A percentile compares a stretch with the other conserved stretches of the same genome.
phyloP scores from a whole-genome alignment of 92 coral and sea anemone genomes.

The Palythoa heliodiscus region DNA sequence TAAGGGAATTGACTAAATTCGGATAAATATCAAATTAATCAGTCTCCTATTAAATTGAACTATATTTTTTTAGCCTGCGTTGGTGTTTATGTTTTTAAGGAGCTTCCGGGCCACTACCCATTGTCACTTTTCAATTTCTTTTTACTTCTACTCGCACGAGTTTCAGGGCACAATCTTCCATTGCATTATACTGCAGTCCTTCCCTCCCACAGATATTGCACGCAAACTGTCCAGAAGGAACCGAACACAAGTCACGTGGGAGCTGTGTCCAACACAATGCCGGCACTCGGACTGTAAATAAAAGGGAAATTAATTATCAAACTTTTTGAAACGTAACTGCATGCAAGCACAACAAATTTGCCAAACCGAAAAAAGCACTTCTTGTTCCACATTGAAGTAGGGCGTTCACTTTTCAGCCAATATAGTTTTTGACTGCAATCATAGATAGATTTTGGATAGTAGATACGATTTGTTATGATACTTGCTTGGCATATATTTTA shows the following conservation, averaged over 20 bases:
- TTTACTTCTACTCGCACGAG: background rate
- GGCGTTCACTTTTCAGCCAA: too few relatives aligned
- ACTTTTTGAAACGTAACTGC: background rate
- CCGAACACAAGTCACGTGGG: constrained; percentile 72
- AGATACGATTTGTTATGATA: too few relatives aligned
- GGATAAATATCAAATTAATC: too few relatives aligned
- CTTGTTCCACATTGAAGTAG: too few relatives aligned
- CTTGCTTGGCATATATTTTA: too few relatives aligned
- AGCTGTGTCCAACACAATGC: constrained; percentile 65
- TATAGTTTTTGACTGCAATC: too few relatives aligned
- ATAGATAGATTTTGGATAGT: too few relatives aligned
- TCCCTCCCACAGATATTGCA: constrained; percentile 65
- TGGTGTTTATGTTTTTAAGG: background rate
- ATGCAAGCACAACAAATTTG: background rate
- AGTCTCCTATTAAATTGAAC: background rate
- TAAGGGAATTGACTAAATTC: background rate
- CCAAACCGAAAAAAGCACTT: too few relatives aligned
- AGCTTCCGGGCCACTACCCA: background rate
- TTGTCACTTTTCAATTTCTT: background rate
- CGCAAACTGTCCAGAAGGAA: constrained; percentile 56
- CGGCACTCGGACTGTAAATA: constrained; percentile 60
- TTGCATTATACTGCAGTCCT: constrained; percentile 69
- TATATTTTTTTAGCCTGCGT: background rate
- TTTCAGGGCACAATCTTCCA: constrained; percentile 51
- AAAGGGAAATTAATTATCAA: background rate